phyloP scores from a whole-genome alignment of 2,888 invertebrate species.

The Abscondita cerata region DNA sequence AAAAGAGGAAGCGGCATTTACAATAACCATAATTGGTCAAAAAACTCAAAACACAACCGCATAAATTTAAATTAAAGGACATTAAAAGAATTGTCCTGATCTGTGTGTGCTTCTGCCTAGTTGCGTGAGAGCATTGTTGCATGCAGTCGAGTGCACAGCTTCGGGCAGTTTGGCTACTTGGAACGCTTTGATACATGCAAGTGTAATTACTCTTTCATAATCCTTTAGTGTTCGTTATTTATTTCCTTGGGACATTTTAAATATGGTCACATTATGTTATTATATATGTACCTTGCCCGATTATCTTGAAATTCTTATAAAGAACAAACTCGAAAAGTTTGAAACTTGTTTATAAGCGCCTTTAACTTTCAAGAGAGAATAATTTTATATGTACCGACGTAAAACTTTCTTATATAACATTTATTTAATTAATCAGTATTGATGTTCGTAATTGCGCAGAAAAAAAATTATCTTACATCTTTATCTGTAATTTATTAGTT shows the following conservation, averaged over 20 bases:
- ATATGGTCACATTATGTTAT: conserved; percentile 40
- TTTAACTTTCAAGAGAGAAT: too few relatives aligned
- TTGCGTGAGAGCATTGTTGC: conserved; percentile 43
- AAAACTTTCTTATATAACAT: too few relatives aligned
- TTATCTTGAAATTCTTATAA: conserved; percentile 27
- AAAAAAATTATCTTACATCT: too few relatives aligned
- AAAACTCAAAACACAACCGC: conserved; percentile 28
- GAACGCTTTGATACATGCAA: conserved; percentile 50
- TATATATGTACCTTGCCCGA: conserved; percentile 34
- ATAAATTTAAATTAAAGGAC: conserved; percentile 36
- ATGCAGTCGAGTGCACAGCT: conserved; percentile 40
- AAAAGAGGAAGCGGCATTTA: conserved; percentile 26
- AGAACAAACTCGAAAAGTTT: conserved; percentile 6
- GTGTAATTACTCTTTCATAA: conserved; percentile 50
- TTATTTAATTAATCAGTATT: too few relatives aligned
- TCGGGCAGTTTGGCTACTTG: conserved; percentile 52
- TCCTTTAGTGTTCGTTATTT: conserved; percentile 48
- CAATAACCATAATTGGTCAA: conserved; percentile 21
- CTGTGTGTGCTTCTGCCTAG: conserved; percentile 33
- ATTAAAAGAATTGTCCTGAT: conserved; percentile 37
- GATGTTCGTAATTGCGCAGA: too few relatives aligned
- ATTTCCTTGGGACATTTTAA: conserved; percentile 44
- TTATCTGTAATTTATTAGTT: conserved; percentile 1
- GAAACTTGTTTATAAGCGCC: too few relatives aligned
- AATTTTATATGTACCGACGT: too few relatives aligned